These are phyloP conservation scores for Spea bombifrons DNA, from an alignment of 2,113 vertebrate genomes.

Conservation along the genomic window DNA sequence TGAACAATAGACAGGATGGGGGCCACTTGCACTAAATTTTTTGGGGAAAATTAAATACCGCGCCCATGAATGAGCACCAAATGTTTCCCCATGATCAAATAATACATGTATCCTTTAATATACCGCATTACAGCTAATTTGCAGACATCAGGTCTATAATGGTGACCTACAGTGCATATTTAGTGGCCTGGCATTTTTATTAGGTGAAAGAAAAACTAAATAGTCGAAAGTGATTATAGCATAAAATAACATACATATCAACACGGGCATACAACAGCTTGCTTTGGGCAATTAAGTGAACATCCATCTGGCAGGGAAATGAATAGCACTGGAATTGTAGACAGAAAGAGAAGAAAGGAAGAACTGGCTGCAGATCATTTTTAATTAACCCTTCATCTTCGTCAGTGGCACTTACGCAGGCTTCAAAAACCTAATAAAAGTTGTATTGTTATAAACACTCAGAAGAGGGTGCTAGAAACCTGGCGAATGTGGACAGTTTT, in stretches of 20 bases:
- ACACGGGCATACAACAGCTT: conserved; percentile 31
- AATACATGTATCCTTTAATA: not conserved
- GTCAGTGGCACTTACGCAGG: too few species aligned
- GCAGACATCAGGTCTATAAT: not conserved
- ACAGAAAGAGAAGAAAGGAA: conserved; percentile 7
- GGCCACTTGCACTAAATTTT: not conserved
- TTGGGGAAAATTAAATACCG: not conserved
- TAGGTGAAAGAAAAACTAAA: not conserved
- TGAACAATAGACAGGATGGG: not conserved
- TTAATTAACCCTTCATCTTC: conserved; percentile 19
- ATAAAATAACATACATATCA: conserved; percentile 17
- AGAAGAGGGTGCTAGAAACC: too few species aligned
- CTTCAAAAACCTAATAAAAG: too few species aligned
- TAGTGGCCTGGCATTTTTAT: not conserved
- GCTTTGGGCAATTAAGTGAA: conserved; percentile 2
- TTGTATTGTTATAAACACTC: too few species aligned
- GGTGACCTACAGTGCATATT: not conserved
- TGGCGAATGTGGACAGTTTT: too few species aligned
- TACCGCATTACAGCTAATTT: not conserved
- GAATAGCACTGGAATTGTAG: not conserved
- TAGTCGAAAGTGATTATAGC: not conserved
- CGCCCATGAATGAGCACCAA: not conserved
- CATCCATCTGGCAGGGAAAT: conserved; percentile 21
- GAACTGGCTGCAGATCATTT: not conserved
- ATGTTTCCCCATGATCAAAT: not conserved